These are phyloP conservation scores for Penaeus vannamei DNA, from an alignment of 1,140 invertebrate species.

Conservation along the genomic window DNA sequence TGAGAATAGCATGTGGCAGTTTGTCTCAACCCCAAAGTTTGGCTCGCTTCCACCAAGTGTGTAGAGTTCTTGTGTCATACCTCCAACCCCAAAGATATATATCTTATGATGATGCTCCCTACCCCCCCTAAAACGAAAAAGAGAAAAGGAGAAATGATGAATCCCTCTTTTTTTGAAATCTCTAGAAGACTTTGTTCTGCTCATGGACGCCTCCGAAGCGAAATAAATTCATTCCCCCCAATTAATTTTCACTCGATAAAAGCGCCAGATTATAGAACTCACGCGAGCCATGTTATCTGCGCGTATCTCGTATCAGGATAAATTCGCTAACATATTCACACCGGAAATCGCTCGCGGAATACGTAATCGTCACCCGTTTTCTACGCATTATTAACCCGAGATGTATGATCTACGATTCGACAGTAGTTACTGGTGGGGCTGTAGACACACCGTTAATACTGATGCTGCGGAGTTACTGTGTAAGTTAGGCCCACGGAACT, in stretches of 20 bases:
- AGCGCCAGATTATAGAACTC: not conserved
- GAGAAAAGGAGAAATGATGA: too few species aligned
- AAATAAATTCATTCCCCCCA: too few species aligned
- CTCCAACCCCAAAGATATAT: slow-evolving; percentile 45
- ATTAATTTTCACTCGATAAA: too few species aligned
- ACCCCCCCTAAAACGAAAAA: too few species aligned
- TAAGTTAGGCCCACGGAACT: not conserved
- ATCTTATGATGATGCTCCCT: slow-evolving; percentile 19
- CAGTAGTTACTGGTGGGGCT: not conserved
- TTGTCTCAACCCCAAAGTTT: slow-evolving; percentile 59
- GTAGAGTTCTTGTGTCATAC: slow-evolving; percentile 61
- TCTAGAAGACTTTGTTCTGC: too few species aligned
- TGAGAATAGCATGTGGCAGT: slow-evolving; percentile 59
- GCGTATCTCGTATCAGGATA: slow-evolving; percentile 1
- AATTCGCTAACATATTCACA: not conserved
- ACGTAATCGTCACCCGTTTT: slow-evolving; percentile 7
- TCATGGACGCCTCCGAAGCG: too few species aligned
- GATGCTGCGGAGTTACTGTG: too few species aligned
- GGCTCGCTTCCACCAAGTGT: slow-evolving; percentile 60
- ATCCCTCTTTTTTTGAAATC: too few species aligned
- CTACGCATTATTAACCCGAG: slow-evolving; percentile 6
- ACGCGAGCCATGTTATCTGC: not conserved
- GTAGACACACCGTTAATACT: not conserved
- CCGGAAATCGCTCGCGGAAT: slow-evolving; percentile 10
- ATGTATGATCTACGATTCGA: not conserved